Conservation (phyloP, 2,797 vertebrate species). For the Balearica regulorum region DNA sequence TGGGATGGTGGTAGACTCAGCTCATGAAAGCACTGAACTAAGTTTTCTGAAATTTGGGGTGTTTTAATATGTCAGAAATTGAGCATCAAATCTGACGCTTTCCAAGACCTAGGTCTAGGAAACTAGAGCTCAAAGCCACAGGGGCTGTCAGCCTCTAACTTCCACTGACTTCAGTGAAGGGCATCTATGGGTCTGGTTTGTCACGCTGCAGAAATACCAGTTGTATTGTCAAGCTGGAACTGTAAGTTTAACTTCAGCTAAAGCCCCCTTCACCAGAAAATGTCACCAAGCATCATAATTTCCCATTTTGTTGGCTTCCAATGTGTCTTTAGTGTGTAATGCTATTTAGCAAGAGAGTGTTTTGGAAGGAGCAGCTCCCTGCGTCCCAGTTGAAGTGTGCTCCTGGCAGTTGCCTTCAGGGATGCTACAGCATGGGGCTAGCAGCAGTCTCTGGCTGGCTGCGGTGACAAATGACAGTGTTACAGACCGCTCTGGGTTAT, state of each 20-base stretch:
- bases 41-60: neutral
- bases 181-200: neutral
- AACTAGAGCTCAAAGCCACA: neutral
- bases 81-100: neutral
- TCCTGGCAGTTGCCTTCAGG: neutral
- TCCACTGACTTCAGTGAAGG: neutral
- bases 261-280: neutral
- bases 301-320: neutral
- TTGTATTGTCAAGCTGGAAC: neutral
- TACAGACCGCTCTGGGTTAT: neutral
- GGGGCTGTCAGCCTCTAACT: accelerated
- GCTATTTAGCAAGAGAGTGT: neutral
- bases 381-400: neutral
- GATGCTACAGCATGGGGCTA: accelerated
- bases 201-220: neutral
- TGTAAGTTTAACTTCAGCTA: neutral
- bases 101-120: neutral
- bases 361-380: neutral
- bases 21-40: neutral
- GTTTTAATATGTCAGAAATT: neutral
- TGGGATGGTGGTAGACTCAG: neutral
- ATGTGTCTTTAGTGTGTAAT: neutral
- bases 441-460: neutral
- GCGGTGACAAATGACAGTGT: neutral
- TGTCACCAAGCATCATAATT: neutral